Evolutionary conservation across 2,888 invertebrate genomes (phyloP).

Genomic region (Rhagium mordax): DNA sequence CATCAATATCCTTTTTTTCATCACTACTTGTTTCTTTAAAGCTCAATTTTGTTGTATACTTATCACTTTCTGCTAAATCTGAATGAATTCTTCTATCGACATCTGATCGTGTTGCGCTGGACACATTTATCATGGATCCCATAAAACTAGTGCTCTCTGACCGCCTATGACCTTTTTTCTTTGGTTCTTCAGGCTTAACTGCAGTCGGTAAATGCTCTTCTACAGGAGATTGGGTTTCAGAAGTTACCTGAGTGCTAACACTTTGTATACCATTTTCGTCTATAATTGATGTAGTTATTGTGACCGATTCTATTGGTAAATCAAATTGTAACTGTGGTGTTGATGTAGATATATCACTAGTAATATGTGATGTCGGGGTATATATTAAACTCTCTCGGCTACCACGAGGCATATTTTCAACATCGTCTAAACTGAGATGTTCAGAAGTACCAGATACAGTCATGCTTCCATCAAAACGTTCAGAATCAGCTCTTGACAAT

Average conservation of each 20-base stretch:
- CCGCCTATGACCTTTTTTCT: conserved; percentile 73
- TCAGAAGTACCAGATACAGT: conserved; percentile 70
- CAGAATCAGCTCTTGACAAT: conserved; percentile 69
- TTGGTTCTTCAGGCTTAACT: conserved; percentile 59
- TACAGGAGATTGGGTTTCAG: conserved; percentile 64
- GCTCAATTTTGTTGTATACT: conserved; percentile 64
- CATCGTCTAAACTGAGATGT: conserved; percentile 68
- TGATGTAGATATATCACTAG: conserved; percentile 68
- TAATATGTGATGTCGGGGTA: conserved; percentile 53
- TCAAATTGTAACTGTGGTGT: conserved; percentile 61
- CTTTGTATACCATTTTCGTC: conserved; percentile 71
- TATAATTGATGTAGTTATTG: conserved; percentile 71
- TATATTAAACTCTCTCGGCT: conserved; percentile 63
- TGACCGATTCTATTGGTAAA: conserved; percentile 69
- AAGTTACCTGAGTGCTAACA: conserved; percentile 74
- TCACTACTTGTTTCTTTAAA: conserved; percentile 69
- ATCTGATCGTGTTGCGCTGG: conserved; percentile 51
- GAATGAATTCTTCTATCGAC: conserved; percentile 60
- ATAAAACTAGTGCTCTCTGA: conserved; percentile 72
- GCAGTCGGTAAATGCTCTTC: conserved; percentile 44
- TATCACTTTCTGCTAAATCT: conserved; percentile 67
- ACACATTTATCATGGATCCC: conserved; percentile 56
- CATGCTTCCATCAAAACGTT: conserved; percentile 68
- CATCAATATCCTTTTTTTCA: conserved; percentile 70
- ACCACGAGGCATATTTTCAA: conserved; percentile 58